These are phyloP conservation scores for Molorchus minor DNA, from an alignment of 2,888 invertebrate species.

Conservation along the genomic window DNA sequence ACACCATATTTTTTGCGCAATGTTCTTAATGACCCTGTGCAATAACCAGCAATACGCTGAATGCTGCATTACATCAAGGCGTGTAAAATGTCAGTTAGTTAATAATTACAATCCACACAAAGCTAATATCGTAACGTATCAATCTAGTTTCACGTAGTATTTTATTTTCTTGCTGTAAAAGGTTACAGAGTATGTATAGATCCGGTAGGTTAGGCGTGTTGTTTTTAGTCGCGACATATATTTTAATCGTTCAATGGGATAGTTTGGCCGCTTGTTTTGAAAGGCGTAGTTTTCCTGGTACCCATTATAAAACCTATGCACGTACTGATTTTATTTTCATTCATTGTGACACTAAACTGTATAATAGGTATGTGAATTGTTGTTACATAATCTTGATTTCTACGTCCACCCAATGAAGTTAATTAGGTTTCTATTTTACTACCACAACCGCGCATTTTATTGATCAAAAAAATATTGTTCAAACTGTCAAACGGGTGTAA, in stretches of 20 bases:
- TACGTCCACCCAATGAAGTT: too few relatives aligned
- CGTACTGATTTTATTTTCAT: not conserved
- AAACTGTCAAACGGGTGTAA: too few relatives aligned
- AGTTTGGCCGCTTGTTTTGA: not conserved
- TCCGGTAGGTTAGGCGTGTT: slow-evolving; percentile 19
- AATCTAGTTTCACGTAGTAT: not conserved
- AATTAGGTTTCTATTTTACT: too few relatives aligned
- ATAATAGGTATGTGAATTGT: not conserved
- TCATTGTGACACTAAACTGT: not conserved
- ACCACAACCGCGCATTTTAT: too few relatives aligned
- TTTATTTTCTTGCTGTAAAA: slow-evolving; percentile 4
- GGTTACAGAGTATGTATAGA: slow-evolving; percentile 10
- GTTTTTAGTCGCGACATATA: slow-evolving; percentile 11
- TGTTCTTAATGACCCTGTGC: too few relatives aligned
- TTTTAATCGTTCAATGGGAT: slow-evolving; percentile 6
- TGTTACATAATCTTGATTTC: too few relatives aligned
- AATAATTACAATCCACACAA: not conserved
- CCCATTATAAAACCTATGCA: not conserved
- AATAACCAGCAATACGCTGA: too few relatives aligned
- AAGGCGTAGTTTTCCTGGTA: slow-evolving; percentile 12
- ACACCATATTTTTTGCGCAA: too few relatives aligned
- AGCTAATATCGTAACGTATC: not conserved
- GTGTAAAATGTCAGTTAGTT: not conserved
- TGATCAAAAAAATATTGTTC: too few relatives aligned
- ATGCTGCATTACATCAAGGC: not conserved